Percentiles rank a stretch among this genome's conserved stretches.
These are phyloP conservation scores for Murina feae DNA, from an alignment of 2,113 vertebrate genomes.

Conservation along the genomic window DNA sequence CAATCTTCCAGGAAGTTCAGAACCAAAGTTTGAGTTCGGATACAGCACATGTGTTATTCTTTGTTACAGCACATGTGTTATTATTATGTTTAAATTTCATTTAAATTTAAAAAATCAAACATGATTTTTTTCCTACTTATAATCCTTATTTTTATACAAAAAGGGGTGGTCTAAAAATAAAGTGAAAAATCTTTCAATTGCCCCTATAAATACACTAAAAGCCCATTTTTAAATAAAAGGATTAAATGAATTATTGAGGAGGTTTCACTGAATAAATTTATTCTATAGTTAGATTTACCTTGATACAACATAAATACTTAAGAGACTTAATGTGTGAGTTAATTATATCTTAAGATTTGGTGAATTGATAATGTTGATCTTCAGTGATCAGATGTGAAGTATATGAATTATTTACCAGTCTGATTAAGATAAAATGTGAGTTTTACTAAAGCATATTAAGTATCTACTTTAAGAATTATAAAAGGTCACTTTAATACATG, in stretches of 20 bases:
- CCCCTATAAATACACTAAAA: background rate
- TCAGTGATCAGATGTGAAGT: slow-evolving; percentile 1
- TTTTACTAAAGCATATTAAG: background rate
- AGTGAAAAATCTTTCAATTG: background rate
- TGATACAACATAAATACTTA: background rate
- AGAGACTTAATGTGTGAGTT: background rate
- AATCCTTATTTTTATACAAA: background rate
- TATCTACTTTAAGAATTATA: background rate
- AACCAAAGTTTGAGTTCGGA: background rate
- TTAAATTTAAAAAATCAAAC: no score
- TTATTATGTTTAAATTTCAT: background rate
- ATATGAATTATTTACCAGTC: background rate
- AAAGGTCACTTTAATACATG: background rate
- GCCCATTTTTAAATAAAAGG: background rate
- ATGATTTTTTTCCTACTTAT: background rate
- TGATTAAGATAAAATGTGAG: background rate
- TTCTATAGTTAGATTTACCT: slow-evolving; percentile 4
- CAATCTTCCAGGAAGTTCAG: background rate
- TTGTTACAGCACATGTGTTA: background rate
- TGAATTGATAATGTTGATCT: background rate
- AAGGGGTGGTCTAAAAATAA: background rate
- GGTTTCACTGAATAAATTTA: slow-evolving; percentile 14
- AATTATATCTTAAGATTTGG: background rate
- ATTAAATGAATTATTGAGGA: background rate
- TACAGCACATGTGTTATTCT: background rate